Base-by-base conservation (phyloP, 2,797 vertebrate species). In the Pseudopleuronectes americanus region DNA sequence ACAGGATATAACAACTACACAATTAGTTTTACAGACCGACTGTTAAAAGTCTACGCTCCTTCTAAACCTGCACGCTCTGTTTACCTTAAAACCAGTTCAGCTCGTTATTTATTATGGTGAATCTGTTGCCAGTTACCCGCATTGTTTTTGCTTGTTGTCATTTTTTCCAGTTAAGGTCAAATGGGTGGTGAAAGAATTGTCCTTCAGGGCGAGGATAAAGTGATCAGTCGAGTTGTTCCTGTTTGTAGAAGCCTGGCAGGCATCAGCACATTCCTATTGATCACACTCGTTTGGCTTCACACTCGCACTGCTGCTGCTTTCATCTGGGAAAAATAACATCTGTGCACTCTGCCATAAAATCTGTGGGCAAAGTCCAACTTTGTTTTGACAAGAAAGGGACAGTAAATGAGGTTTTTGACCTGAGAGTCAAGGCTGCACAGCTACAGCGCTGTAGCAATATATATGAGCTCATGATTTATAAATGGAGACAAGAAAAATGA, bases 231-330 rank as follows among this genome's bases (percentile, higher is more conserved):
- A 74, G 85, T 78, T 56, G 22, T 70, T 84, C 84, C 70, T 75
- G 87, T 84, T 84, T 74, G 52, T 0, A 79, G 68, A 80, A 74
- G 62, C 1, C n/a, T 3, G 33, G 48, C 33, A 0, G 0, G 48
- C 51, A 58, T 78, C 80, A 74, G 68, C 76, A 75, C 84, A 81
- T 84, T 85, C 78, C 84, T 68, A 12, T 6, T 38, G 64, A 55
- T 56, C 26, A 62, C 8, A 2, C 26, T 71, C 23, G 61, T 51
- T 43, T 22, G 53, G 28, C 48, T 45, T 68, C 70, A 68, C 64
- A 58, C 65, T 24, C 53, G 59, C 58, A 69, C 6, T 5, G 23
- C 16, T 2, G 57, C 70, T 2, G 57, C 70, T 69, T 78, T 77
- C 51, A 71, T 74, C 45, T 74, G 51, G 51, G 41, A 68, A 67